Evolutionary conservation across 2,797 vertebrate genomes (phyloP).

Genomic region (Sylvilagus floridanus): DNA sequence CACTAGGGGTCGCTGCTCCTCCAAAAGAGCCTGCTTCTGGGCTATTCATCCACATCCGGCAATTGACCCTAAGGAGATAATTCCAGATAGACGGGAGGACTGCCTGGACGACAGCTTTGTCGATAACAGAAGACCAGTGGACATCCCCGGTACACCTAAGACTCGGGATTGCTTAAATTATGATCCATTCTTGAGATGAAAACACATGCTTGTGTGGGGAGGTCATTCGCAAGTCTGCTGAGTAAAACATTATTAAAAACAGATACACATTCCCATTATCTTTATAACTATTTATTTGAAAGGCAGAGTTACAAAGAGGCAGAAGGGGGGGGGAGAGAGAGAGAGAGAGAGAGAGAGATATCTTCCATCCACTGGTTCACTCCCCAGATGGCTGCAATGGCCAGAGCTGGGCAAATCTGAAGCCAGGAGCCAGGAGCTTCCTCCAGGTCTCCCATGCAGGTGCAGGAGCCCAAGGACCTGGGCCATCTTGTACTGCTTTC

Average conservation of each 20-base stretch:
- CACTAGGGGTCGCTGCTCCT: background rate
- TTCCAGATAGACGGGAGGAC: background rate
- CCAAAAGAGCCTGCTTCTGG: background rate
- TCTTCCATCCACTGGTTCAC: too few relatives aligned
- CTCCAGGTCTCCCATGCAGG: too few relatives aligned
- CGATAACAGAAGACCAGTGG: background rate
- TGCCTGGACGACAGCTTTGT: background rate
- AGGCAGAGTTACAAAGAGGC: too few relatives aligned
- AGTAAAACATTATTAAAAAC: constrained; percentile 20
- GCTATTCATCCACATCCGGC: background rate
- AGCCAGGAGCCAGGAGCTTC: too few relatives aligned
- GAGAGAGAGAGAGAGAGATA: too few relatives aligned
- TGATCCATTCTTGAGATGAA: background rate
- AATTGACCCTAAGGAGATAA: background rate
- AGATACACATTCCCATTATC: background rate
- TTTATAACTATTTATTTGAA: background rate
- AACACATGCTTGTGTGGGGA: background rate
- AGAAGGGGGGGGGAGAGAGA: too few relatives aligned
- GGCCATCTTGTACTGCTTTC: too few relatives aligned
- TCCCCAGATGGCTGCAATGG: too few relatives aligned
- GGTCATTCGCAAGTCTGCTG: background rate
- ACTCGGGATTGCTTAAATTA: background rate
- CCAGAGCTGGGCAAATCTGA: too few relatives aligned
- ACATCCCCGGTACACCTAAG: background rate
- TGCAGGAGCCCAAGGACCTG: too few relatives aligned